phyloP scores from a whole-genome alignment of 1,140 invertebrate species.

The Armadillidium nasatum region DNA sequence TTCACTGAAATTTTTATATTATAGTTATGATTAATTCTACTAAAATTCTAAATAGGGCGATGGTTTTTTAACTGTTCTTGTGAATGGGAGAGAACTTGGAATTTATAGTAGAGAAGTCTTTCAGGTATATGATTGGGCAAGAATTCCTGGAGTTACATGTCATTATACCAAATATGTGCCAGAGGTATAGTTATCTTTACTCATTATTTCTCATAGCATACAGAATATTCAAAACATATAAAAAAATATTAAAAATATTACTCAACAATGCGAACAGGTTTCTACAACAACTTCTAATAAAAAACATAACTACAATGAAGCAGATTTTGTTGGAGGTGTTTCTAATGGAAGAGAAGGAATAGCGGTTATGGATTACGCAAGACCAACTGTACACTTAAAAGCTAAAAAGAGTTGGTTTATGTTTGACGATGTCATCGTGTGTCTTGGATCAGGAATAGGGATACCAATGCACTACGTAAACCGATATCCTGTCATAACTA shows the following conservation, averaged over 20 bases:
- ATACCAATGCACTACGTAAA: background rate
- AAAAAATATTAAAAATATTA: too few species aligned
- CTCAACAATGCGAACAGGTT: background rate
- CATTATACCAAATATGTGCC: background rate
- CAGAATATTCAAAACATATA: too few species aligned
- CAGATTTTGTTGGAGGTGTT: conserved; percentile 14
- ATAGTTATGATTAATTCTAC: too few species aligned
- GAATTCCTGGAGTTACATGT: conserved; percentile 21
- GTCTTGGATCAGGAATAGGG: conserved; percentile 21
- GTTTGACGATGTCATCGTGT: conserved; percentile 19
- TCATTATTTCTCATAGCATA: too few species aligned
- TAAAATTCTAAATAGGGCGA: conserved; percentile 14
- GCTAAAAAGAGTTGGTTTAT: conserved; percentile 28
- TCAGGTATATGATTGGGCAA: conserved; percentile 24
- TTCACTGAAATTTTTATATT: too few species aligned
- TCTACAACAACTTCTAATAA: background rate
- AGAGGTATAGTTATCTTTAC: background rate
- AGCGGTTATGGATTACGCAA: conserved; percentile 20
- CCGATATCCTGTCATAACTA: background rate
- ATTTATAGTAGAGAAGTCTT: conserved; percentile 16
- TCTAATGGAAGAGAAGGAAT: conserved; percentile 7
- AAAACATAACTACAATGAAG: conserved; percentile 16
- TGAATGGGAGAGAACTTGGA: conserved; percentile 19
- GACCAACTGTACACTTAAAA: conserved; percentile 12
- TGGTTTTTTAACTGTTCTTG: conserved; percentile 21